phyloP scores from a whole-genome alignment of 2,888 invertebrate species.

The Nysson spinosus region DNA sequence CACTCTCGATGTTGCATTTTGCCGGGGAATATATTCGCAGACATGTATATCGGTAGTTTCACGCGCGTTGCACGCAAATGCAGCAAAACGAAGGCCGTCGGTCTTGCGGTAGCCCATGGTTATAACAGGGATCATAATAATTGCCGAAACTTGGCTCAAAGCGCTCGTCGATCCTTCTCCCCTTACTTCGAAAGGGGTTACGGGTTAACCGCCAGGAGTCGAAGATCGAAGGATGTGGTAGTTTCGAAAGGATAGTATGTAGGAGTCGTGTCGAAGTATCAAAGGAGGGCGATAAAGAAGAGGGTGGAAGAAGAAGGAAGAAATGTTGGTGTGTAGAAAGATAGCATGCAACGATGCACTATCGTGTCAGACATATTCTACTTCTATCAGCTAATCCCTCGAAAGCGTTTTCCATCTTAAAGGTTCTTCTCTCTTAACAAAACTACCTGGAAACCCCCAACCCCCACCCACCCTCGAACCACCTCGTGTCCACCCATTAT shows the following conservation, averaged over 20 bases:
- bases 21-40: too few species aligned
- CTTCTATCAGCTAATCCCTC: conserved; percentile 27
- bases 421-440: conserved; percentile 33
- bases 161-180: conserved; percentile 34
- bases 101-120: conserved; percentile 47
- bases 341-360: conserved; percentile 37
- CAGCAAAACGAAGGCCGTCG: conserved; percentile 27
- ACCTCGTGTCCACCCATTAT: conserved; percentile 13
- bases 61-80: conserved; percentile 39
- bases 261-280: conserved; percentile 4
- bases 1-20: background rate
- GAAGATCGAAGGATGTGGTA: too few species aligned
- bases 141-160: conserved; percentile 67
- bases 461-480: background rate
- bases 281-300: conserved; percentile 11
- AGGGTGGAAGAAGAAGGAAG: conserved; percentile 1
- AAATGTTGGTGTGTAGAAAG: background rate
- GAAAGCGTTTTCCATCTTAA: conserved; percentile 36
- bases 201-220: too few species aligned
- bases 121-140: conserved; percentile 62
- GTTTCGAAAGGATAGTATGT: background rate
- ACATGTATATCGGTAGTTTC: too few species aligned
- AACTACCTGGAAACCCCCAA: conserved; percentile 12
- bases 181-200: conserved; percentile 60
- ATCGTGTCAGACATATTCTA: conserved; percentile 60